A percentile compares a stretch with the other conserved stretches of the same genome.
phyloP scores from a whole-genome alignment of 1,140 invertebrate genomes.

The Theocolax elegans region DNA sequence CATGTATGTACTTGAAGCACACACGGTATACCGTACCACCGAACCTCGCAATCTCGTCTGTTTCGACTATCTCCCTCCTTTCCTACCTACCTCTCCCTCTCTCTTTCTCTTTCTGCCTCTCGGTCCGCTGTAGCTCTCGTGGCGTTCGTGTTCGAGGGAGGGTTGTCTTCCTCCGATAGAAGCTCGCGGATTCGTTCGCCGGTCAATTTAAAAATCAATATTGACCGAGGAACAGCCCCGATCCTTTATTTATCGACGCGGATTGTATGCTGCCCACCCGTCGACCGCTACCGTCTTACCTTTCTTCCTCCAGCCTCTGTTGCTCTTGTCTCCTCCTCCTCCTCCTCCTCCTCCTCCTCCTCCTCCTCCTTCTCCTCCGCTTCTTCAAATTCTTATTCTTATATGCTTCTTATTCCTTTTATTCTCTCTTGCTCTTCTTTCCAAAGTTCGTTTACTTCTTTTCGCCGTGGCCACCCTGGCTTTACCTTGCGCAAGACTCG shows the following conservation, averaged over 20 bases:
- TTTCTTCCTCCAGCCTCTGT: not conserved
- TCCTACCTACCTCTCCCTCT: conserved; percentile 29
- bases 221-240: conserved; percentile 64
- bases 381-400: not conserved
- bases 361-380: not conserved
- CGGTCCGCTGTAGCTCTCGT: too few relatives aligned
- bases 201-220: conserved; percentile 70
- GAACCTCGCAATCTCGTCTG: too few relatives aligned
- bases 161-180: conserved; percentile 5
- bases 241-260: conserved; percentile 67
- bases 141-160: too few relatives aligned
- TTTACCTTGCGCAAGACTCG: not conserved
- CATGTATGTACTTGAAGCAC: conserved; percentile 50
- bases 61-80: conserved; percentile 56
- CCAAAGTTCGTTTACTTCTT: conserved; percentile 8
- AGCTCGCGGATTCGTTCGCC: conserved; percentile 46
- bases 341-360: not conserved
- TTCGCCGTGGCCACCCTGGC: conserved; percentile 42
- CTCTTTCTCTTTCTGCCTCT: conserved; percentile 22
- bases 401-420: too few relatives aligned
- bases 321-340: too few relatives aligned
- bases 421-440: not conserved
- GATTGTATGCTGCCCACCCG: conserved; percentile 54
- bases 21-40: too few relatives aligned
- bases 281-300: not conserved